Base-by-base conservation (phyloP, 1,140 invertebrate species). In the Nomia melanderi region DNA sequence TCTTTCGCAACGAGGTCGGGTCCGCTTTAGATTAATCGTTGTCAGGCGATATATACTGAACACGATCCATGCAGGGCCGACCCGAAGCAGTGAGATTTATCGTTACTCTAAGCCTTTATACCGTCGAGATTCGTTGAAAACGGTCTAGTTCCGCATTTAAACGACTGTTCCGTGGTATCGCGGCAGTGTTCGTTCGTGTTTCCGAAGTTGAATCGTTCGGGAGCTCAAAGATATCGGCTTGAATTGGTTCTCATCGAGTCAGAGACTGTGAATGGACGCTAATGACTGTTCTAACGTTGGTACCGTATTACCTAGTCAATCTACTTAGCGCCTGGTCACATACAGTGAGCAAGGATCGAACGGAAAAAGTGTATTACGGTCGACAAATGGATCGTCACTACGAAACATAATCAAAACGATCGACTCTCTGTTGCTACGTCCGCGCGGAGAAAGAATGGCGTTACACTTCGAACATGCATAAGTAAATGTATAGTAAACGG, bases 1-100 rank as follows among this genome's bases (percentile, higher is more conserved):
- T 81, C 47, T 31, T 6, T 72, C 63, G 63, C 64, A 47, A 36
- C 25, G 17, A 79, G 66, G 25, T 83, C 57, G 65, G 53, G 53
- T 69, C 44, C 41, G 53, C 57, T 72, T 74, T 71, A 31, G 29
- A 75, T 75, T 75, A 63, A 71, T 82, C 62, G 33, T 67, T 44
- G 29, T 5, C 77, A 78, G 57, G 29, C 54, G 54, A n/a, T 62
- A 72, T 66, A 23, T 84, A 72, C 33, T 71, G 66, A 84, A 88
- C 36, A 90, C 86, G 88, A 91, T 91, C 89, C 90, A 91, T 91
- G 90, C 90, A 91, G 90, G 90, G 88, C 90, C 89, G 90, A 91
- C 88, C 90, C 90, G 86, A 90, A 90, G 86, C 88, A 90, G 74
- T 78, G 67, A 87, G 36, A 83, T 75, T 59, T 81, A 41, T 73